Conservation (phyloP, 1,140 invertebrate species). For the Trichonephila inaurata region DNA sequence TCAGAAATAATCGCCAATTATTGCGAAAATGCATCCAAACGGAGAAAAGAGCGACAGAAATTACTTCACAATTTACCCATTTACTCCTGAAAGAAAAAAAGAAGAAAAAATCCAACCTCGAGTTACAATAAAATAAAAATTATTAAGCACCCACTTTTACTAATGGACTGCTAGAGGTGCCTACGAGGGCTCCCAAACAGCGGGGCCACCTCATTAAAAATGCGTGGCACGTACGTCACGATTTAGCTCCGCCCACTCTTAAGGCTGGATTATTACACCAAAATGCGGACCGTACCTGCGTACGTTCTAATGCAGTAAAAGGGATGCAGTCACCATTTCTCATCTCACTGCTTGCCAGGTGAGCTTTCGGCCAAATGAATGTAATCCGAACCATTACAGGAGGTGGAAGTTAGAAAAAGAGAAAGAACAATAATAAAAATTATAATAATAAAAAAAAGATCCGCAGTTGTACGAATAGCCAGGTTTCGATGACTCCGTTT, state of each 20-base stretch:
- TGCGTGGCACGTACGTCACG: constrained; percentile 72
- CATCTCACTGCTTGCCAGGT: constrained; percentile 69
- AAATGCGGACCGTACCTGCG: constrained; percentile 48
- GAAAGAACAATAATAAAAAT: not conserved
- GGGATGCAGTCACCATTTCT: constrained; percentile 64
- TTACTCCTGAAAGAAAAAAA: not conserved
- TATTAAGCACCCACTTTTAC: constrained; percentile 73
- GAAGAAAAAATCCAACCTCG: constrained; percentile 16
- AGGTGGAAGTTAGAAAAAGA: constrained; percentile 30
- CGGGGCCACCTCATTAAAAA: constrained; percentile 64
- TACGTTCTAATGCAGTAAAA: constrained; percentile 59
- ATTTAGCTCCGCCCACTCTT: constrained; percentile 73
- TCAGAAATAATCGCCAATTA: constrained; percentile 69
- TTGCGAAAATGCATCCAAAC: constrained; percentile 61
- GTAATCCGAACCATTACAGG: constrained; percentile 74
- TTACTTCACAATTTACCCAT: constrained; percentile 72
- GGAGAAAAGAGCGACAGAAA: constrained; percentile 46
- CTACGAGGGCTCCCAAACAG: not conserved
- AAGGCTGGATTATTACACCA: constrained; percentile 69
- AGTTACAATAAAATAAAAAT: constrained; percentile 74
- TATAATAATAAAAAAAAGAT: constrained; percentile 10
- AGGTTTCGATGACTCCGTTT: constrained; percentile 60
- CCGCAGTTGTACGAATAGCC: not conserved
- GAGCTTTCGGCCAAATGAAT: constrained; percentile 71
- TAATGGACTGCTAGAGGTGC: constrained; percentile 61